Evolutionary conservation across 2,113 vertebrate genomes (phyloP).

Genomic region (Alligator mississippiensis): DNA sequence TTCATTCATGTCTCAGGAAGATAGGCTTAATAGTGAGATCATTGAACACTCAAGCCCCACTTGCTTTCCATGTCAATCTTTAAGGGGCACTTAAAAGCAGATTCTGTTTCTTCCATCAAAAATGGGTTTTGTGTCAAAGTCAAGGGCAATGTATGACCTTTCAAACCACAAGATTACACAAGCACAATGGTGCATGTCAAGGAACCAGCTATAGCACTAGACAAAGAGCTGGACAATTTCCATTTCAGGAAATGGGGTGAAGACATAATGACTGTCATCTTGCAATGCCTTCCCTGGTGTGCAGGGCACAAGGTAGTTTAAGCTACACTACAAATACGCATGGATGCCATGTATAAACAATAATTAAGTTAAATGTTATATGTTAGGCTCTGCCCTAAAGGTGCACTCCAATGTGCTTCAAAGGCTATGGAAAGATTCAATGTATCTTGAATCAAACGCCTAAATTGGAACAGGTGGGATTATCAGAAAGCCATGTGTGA

Average conservation of each 20-base stretch:
- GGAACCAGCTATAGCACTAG: background rate
- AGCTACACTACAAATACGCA: background rate
- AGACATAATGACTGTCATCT: background rate
- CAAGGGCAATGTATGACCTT: background rate
- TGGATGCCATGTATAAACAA: background rate
- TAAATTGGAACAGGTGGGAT: background rate
- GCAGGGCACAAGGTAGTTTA: background rate
- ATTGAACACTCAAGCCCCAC: background rate
- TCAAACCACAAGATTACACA: background rate
- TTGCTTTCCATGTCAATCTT: background rate
- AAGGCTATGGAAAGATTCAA: accelerated
- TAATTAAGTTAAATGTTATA: background rate
- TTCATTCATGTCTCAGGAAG: background rate
- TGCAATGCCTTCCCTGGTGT: background rate
- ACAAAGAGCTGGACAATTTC: background rate
- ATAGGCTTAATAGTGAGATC: background rate
- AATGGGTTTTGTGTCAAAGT: background rate
- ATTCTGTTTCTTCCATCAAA: background rate
- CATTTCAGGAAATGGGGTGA: background rate
- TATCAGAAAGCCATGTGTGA: background rate
- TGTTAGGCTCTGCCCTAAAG: accelerated
- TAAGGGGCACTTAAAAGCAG: background rate
- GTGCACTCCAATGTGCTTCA: background rate
- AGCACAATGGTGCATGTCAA: too few relatives aligned
- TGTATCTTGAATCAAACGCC: background rate